Evolutionary conservation across 2,797 vertebrate species (phyloP).

Genomic region (Podarcis siculus): DNA sequence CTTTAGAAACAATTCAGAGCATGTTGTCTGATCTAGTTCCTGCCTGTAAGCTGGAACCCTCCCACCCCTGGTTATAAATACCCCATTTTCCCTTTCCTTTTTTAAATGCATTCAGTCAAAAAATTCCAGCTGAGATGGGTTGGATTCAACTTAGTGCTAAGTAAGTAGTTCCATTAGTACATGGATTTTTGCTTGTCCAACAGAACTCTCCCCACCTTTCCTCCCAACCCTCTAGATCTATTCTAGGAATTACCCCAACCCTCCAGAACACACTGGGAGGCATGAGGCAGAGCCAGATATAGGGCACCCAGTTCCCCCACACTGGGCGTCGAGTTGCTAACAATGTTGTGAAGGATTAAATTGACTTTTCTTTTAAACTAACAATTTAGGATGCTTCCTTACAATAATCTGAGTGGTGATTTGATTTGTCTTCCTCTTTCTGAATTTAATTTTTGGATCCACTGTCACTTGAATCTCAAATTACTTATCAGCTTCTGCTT

Average conservation of each 20-base stretch:
- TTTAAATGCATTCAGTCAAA: neutral
- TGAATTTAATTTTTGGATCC: constrained; percentile 9
- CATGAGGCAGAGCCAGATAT: no score
- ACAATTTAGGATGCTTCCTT: neutral
- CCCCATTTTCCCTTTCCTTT: neutral
- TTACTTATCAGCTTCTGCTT: constrained; percentile 18
- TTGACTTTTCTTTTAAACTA: constrained; percentile 12
- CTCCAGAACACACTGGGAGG: no score
- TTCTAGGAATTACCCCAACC: no score
- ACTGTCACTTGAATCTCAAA: constrained; percentile 1
- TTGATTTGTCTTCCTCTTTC: constrained; percentile 1
- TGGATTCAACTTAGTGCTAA: no score
- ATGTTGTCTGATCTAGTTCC: neutral
- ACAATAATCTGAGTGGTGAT: constrained; percentile 20
- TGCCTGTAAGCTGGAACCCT: neutral
- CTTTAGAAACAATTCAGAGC: neutral
- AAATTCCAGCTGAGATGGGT: constrained; percentile 28
- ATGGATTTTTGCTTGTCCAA: no score
- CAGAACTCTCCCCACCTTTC: no score
- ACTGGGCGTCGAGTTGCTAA: constrained; percentile 1
- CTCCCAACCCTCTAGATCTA: no score
- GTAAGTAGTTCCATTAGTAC: no score
- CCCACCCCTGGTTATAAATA: neutral
- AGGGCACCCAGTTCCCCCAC: no score
- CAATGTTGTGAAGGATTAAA: neutral